Evolutionary conservation across 2,888 invertebrate species (phyloP).

Genomic region (Orthosia gothica): DNA sequence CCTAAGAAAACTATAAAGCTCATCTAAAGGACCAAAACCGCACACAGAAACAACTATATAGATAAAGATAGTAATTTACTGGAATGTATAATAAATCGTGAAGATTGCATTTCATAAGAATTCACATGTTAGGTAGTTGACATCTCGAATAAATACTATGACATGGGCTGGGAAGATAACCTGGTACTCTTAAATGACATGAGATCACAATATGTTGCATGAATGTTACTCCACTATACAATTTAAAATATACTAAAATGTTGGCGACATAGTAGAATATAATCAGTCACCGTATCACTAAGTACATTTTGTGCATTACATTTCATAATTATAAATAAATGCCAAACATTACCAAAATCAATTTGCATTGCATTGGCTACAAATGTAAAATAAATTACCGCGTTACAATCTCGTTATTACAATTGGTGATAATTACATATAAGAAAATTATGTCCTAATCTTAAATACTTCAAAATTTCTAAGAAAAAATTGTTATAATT

Average conservation of each 20-base stretch:
- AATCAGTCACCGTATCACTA: slow-evolving; percentile 82
- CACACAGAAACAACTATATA: slow-evolving; percentile 83
- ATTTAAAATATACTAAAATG: slow-evolving; percentile 79
- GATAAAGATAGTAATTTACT: slow-evolving; percentile 80
- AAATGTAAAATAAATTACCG: slow-evolving; percentile 78
- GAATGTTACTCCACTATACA: slow-evolving; percentile 79
- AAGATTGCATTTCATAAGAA: slow-evolving; percentile 79
- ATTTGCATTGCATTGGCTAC: slow-evolving; percentile 81
- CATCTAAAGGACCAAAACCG: slow-evolving; percentile 83
- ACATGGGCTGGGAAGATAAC: slow-evolving; percentile 73
- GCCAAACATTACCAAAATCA: slow-evolving; percentile 82
- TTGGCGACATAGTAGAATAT: slow-evolving; percentile 75
- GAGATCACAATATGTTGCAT: slow-evolving; percentile 87
- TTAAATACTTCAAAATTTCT: slow-evolving; percentile 85
- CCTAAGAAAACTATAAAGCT: slow-evolving; percentile 88
- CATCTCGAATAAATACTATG: slow-evolving; percentile 78
- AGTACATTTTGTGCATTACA: slow-evolving; percentile 90
- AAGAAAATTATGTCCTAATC: slow-evolving; percentile 79
- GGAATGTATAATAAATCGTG: slow-evolving; percentile 86
- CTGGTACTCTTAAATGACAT: slow-evolving; percentile 84
- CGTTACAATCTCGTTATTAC: slow-evolving; percentile 80
- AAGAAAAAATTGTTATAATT: slow-evolving; percentile 83
- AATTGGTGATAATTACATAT: slow-evolving; percentile 79
- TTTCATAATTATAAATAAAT: slow-evolving; percentile 84
- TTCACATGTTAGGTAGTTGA: slow-evolving; percentile 69